Conservation (phyloP, 2,888 invertebrate species). For the Acronicta aceris region DNA sequence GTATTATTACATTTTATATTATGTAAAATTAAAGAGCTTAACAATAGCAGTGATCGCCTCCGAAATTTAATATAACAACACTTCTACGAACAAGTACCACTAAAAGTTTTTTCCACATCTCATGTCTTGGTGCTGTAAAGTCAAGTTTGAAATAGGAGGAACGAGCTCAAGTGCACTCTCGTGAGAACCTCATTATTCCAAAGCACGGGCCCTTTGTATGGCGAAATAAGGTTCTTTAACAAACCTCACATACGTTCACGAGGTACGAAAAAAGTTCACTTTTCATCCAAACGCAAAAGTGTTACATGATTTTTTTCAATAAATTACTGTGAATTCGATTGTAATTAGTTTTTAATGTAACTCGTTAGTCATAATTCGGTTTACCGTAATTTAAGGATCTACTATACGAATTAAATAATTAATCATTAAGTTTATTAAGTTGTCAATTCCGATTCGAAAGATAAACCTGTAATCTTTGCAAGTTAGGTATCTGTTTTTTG, state of each 20-base stretch:
- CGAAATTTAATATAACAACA: slow-evolving; percentile 4
- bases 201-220: slow-evolving; percentile 86
- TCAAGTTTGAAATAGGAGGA: slow-evolving; percentile 83
- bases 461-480: too few species aligned
- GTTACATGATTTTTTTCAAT: slow-evolving; percentile 4
- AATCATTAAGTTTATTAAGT: too few species aligned
- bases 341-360: background rate
- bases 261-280: slow-evolving; percentile 14
- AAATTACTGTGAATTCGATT: background rate
- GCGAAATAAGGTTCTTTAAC: slow-evolving; percentile 87
- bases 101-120: slow-evolving; percentile 60
- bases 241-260: slow-evolving; percentile 79
- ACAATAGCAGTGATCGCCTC: background rate
- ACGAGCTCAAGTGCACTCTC: slow-evolving; percentile 74
- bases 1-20: too few species aligned
- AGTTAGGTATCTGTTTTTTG: too few species aligned
- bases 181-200: slow-evolving; percentile 86
- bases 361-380: too few species aligned
- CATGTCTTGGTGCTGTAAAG: slow-evolving; percentile 70
- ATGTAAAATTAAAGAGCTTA: background rate
- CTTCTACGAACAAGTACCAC: slow-evolving; percentile 23
- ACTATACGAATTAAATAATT: too few species aligned
- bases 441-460: too few species aligned
- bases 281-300: background rate
- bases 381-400: too few species aligned